A percentile compares a stretch with the other conserved stretches of the same genome.
Evolutionary conservation across 2,888 invertebrate species (phyloP).

Genomic region (Aporophyla lueneburgensis): DNA sequence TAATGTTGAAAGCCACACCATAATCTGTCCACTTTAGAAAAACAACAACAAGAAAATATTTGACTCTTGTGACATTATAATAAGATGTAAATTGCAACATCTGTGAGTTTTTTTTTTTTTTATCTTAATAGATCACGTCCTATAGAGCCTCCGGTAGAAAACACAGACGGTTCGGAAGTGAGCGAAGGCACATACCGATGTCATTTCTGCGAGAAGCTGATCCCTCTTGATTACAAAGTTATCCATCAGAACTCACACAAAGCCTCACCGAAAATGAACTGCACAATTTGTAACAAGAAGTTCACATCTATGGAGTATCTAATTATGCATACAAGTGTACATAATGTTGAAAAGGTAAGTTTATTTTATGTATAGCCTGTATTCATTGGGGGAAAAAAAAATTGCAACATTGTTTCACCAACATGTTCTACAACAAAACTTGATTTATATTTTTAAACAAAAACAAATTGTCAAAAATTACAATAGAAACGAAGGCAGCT

Average conservation of each 20-base stretch:
- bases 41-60: neutral
- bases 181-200: constrained; percentile 84
- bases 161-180: constrained; percentile 74
- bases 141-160: constrained; percentile 86
- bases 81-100: neutral
- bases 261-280: constrained; percentile 90
- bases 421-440: neutral
- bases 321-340: constrained; percentile 94
- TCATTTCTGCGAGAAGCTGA: constrained; percentile 88
- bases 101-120: neutral
- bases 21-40: neutral
- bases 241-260: constrained; percentile 94
- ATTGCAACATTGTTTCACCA: neutral
- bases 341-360: constrained; percentile 89
- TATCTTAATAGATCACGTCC: constrained; percentile 77
- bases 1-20: neutral
- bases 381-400: neutral
- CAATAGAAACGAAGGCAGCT: no score
- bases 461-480: no score
- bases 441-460: no score
- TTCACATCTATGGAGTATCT: constrained; percentile 92
- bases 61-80: neutral
- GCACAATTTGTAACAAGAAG: constrained; percentile 93
- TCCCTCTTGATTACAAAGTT: constrained; percentile 84
- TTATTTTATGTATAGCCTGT: neutral